Base-by-base conservation (phyloP, 2,888 invertebrate species). In the Agonopterix alstromeriana region DNA sequence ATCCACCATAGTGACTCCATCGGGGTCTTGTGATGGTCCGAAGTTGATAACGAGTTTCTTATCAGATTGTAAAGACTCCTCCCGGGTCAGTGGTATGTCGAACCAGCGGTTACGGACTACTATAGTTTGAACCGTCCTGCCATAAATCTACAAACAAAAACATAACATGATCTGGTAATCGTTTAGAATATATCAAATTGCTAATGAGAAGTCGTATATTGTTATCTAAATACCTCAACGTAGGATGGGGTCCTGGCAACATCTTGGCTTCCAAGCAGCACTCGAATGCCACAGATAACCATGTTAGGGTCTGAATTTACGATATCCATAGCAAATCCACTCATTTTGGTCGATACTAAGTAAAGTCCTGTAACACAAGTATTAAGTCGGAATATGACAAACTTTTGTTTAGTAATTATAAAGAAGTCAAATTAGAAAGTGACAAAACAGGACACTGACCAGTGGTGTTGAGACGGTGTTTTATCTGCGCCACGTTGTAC, bases 401-500 rank as follows among this genome's bases (percentile, higher is more conserved):
- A 27, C 27, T 27, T 1, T 14, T 14, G n/a, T 14, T 27, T 5
- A 1, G 5, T 27, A 27, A 27, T 27, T 27, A 1, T 27, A 27
- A 27, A 27, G 1, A 17, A 42, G 14, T 36, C 35, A 9, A 43
- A 27, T 2, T 35, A 38, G 10, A 43, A 27, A 36, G 42, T 10
- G 40, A 48, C 14, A 38, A 9, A 38, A 38, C 9, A 38, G 38
- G 3, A 38, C 7, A 41, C 14, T 44, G 55, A 86, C 89, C 85
- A 4, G 83, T 87, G 0, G 95, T 95, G 65, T 95, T 95, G 9
- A 97, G 90, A 10, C 99, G 91, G 63, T 97, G 95, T 81, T 98
- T 98, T 38, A 98, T 92, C 79, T 98, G 98, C 11, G 95, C 94
- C 0, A 94, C 93, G 70, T 98, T 98, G 80, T 98, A 98, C 42